Percentiles rank a stretch among this genome's conserved stretches.
Conservation (phyloP, 2,797 vertebrate species). For the Eupleurogrammus muticus region DNA sequence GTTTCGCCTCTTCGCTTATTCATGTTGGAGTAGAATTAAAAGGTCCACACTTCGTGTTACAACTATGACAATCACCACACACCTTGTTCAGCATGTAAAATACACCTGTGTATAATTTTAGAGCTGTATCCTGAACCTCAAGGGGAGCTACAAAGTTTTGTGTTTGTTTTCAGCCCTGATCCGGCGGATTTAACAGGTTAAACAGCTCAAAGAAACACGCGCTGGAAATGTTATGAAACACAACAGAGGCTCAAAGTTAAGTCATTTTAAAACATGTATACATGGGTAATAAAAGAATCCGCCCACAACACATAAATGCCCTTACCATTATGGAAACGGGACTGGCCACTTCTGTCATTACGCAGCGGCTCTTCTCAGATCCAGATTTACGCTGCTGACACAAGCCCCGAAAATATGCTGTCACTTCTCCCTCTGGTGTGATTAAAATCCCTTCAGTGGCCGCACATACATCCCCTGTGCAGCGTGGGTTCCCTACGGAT, state of each 20-base stretch:
- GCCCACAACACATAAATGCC: fast-evolving
- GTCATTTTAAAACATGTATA: not conserved
- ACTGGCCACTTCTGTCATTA: slow-evolving; percentile 70
- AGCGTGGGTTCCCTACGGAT: slow-evolving; percentile 9
- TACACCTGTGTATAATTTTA: too few species aligned
- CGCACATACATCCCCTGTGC: slow-evolving; percentile 38
- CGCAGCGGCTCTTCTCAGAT: slow-evolving; percentile 17
- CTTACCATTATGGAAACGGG: slow-evolving; percentile 69
- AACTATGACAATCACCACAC: too few species aligned
- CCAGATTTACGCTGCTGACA: slow-evolving; percentile 7
- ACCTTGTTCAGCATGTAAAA: too few species aligned
- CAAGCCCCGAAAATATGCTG: slow-evolving; percentile 20
- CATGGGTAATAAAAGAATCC: not conserved
- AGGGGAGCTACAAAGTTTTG: too few species aligned
- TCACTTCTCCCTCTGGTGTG: slow-evolving; percentile 13
- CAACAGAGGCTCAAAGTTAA: not conserved
- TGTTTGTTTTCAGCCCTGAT: too few species aligned
- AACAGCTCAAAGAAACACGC: slow-evolving; percentile 15
- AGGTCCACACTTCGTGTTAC: too few species aligned
- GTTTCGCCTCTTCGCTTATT: too few species aligned
- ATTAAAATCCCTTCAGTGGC: slow-evolving; percentile 16
- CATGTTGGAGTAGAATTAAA: too few species aligned
- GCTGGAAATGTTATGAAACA: not conserved
- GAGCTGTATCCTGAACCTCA: too few species aligned
- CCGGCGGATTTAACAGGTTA: not conserved